Evolutionary conservation across 2,888 invertebrate genomes (phyloP), one percentile per base, ranked within the genome.

Genomic region (Elegia similella): DNA sequence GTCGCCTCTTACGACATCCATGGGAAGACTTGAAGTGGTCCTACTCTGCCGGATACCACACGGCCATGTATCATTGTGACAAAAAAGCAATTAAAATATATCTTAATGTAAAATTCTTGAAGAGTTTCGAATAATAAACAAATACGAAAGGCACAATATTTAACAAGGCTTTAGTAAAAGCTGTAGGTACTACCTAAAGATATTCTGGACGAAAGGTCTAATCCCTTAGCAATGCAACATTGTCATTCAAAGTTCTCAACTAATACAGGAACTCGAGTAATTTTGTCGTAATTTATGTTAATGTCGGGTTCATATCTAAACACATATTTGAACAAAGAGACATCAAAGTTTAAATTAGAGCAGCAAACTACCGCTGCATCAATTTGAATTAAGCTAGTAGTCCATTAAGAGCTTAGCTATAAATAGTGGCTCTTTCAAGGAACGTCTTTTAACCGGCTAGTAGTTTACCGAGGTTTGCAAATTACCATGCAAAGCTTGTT

Each of bases 281-380:
- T 53, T 57, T 54, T 56, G 16, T 42, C 38, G 34, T 38, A 52
- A n/a, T 34, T 52, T 52, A 52, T 17, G 42, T n/a, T 30, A 47
- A 47, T 47, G 47, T 29, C 46, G 32, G 32, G 7, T 32, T 50
- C 17, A 42, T 15, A 52, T 42, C 43, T 13, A 32, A 32, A 38
- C 38, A 54, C 16, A 34, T 43, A 53, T 55, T 54, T 50, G 42
- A 58, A 62, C 52, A 62, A 63, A 65, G 67, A 65, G 65, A 62
- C 55, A 42, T 47, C 62, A 55, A 70, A 76, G 67, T 74, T 75
- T 67, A 67, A 69, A 76, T 72, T 72, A 71, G 67, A 69, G 47
- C 50, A 48, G 56, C 60, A 38, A 67, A 66, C 63, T 66, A 62
- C 66, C 58, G 57, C 57, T 58, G 56, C 58, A 60, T 60, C 38